Evolutionary conservation across 2,888 invertebrate genomes (phyloP), one percentile per base, ranked within the genome.

Genomic region (Endomychus coccineus): DNA sequence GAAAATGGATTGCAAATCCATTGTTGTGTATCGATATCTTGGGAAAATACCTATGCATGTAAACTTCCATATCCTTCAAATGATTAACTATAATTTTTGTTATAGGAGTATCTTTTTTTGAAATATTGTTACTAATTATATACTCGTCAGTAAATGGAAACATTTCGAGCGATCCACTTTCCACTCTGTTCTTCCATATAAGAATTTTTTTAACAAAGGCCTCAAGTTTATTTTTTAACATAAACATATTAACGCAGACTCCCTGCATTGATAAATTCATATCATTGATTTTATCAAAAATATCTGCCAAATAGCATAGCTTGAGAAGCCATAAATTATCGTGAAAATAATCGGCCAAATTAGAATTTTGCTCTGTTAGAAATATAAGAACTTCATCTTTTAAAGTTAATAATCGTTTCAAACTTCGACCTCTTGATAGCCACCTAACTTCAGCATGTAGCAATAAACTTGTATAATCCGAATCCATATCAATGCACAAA

Each of bases 391-490:
- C 31, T 40, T 48, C 43, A 24, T 48, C 39, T 33, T 43, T 44
- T 42, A 48, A 45, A 36, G 34, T 19, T 22, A 44, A 36, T 36
- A 48, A 44, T 40, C 46, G 29, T 43, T 27, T 44, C 32, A 48
- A 36, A 40, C 35, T 38, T 44, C 32, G 36, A 39, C 49, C 46
- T 43, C 45, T 44, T 38, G 50, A 50, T 16, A 50, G 22, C 46
- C 45, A 48, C 28, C 48, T 42, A 30, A 47, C 45, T 43, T 50
- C 47, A 27, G 44, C 44, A 45, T 49, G 46, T 42, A 48, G 36
- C 28, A 49, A 43, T 40, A 51, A 43, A 38, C 27, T 41, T 44
- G 44, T 42, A 31, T 48, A 43, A 27, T 42, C 34, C 23, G 45
- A 39, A 35, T 41, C 48, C 43, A 34, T 46, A 39, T 44, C 46